Evolutionary conservation across 2,888 invertebrate species (phyloP), one percentile per base, ranked within the genome.

Genomic region (Zhuqinia jingwanae): DNA sequence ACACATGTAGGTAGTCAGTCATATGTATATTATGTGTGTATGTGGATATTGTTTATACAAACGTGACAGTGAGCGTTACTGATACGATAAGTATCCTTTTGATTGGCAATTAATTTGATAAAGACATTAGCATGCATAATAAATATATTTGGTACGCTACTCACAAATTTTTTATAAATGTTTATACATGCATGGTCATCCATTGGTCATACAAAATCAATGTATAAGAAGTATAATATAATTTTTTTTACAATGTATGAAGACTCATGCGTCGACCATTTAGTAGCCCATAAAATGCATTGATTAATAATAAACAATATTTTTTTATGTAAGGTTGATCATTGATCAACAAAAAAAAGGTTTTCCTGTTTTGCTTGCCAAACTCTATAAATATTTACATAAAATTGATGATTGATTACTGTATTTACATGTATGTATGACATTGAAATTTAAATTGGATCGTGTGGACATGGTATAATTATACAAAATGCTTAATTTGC

Each of bases 61-160:
- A 36, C 36, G 68, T 68, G 73, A 75, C 53, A 75, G 42, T 45
- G 80, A 63, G 76, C 86, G 81, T 81, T 77, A 86, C 81, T 80
- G 86, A 86, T 86, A 86, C 75, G 81, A 80, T 80, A 81, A 80
- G 70, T 81, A 77, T 65, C 75, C 65, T 73, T 79, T 82, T 80
- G 86, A 86, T 86, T 86, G 77, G 86, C 86, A 86, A 86, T 86
- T 84, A 81, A 81, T 81, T 81, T 86, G 86, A 86, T 86, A 56
- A 81, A 86, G 86, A 76, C 58, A 86, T 86, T 79, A 85, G 78
- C 77, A 78, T 65, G 77, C 77, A 84, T 47, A 36, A 50, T 53
- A 53, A 36, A 50, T 20, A n/a, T n/a, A 68, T 65, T 79, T 60
- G 63, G 36, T 60, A 60, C 60, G 63, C 63, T 27, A 36, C 68